These are phyloP conservation scores for Poeciliopsis retropinna DNA, from an alignment of 2,113 vertebrate genomes.

Conservation along the genomic window DNA sequence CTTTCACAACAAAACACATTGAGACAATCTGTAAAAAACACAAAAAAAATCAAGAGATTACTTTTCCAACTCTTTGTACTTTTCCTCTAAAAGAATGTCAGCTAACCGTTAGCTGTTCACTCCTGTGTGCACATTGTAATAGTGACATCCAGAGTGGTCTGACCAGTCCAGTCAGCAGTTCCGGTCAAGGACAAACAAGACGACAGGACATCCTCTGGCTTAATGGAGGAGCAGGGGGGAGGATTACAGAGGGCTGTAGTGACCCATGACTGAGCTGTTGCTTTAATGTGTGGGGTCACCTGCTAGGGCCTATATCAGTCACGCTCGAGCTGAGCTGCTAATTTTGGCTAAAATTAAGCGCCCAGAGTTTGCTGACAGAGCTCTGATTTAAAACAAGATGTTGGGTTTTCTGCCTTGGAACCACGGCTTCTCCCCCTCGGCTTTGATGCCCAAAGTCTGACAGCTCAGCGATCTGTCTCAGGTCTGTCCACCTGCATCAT, in stretches of 20 bases:
- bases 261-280: background rate
- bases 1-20: too few species aligned
- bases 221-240: background rate
- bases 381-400: constrained; percentile 11
- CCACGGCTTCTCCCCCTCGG: background rate
- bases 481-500: constrained; percentile 33
- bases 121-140: background rate
- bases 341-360: background rate
- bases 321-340: background rate
- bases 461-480: constrained; percentile 38
- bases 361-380: background rate
- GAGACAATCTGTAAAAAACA: too few species aligned
- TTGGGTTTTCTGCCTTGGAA: background rate
- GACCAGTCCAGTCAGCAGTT: constrained; percentile 17
- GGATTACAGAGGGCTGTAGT: background rate
- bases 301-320: background rate
- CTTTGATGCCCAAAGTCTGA: constrained; percentile 14
- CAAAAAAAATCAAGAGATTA: too few species aligned
- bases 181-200: constrained; percentile 16
- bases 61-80: too few species aligned
- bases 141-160: background rate
- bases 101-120: background rate
- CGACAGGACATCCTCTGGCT: constrained; percentile 8
- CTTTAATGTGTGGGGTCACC: background rate
- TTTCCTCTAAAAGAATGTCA: too few species aligned